Evolutionary conservation across 2,113 vertebrate species (phyloP).

Genomic region (Semicossyphus pulcher): DNA sequence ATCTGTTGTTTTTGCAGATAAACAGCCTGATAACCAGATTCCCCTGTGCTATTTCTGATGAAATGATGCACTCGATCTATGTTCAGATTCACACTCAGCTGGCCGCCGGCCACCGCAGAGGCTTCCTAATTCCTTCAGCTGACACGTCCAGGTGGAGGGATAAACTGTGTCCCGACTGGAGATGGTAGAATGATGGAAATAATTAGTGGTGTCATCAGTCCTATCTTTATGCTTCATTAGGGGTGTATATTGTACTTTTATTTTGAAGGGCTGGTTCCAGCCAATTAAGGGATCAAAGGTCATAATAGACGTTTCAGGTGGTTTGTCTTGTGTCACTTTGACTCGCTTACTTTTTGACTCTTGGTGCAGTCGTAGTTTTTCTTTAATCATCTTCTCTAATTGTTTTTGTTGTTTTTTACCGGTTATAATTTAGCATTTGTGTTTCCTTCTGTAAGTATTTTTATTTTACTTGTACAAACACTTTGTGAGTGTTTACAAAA

Average conservation of each 20-base stretch:
- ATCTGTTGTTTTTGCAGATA: not conserved
- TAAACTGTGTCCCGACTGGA: conserved; percentile 58
- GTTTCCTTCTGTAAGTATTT: not conserved
- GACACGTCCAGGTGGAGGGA: conserved; percentile 74
- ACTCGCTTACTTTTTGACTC: no score
- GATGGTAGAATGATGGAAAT: conserved; percentile 49
- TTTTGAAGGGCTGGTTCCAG: conserved; percentile 4
- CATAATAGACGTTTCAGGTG: not conserved
- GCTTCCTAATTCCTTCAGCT: conserved; percentile 71
- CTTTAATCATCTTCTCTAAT: no score
- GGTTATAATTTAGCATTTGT: no score
- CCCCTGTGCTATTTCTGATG: conserved; percentile 17
- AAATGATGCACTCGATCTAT: conserved; percentile 46
- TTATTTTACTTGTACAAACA: not conserved
- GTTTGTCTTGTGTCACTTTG: no score
- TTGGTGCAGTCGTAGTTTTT: not conserved
- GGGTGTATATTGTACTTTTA: not conserved
- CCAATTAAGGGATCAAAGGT: not conserved
- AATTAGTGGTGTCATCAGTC: conserved; percentile 12
- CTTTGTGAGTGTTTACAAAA: no score
- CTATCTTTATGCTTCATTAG: conserved; percentile 1
- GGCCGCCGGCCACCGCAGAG: conserved; percentile 40
- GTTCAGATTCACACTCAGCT: conserved; percentile 44
- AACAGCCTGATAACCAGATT: conserved; percentile 21
- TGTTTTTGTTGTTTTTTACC: no score